Evolutionary conservation across 2,888 invertebrate genomes (phyloP).

Genomic region (Lymantria monacha): DNA sequence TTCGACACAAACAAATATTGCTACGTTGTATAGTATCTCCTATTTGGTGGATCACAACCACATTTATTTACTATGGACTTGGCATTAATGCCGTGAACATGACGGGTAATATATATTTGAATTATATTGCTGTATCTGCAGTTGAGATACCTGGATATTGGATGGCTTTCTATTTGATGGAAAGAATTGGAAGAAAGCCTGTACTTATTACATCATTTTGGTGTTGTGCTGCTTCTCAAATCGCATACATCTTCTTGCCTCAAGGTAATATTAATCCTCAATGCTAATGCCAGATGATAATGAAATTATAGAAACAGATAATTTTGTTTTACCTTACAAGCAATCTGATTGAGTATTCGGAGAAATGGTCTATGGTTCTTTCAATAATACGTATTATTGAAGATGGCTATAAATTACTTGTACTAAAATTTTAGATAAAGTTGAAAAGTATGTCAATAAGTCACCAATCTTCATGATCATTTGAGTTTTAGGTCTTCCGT

Average conservation of each 20-base stretch:
- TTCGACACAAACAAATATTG: slow-evolving; percentile 50
- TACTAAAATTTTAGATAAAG: too few species aligned
- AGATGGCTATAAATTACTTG: too few species aligned
- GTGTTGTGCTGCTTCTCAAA: slow-evolving; percentile 6
- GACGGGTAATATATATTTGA: slow-evolving; percentile 87
- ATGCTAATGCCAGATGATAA: too few species aligned
- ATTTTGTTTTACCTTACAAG: too few species aligned
- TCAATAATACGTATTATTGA: too few species aligned
- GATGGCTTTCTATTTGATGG: slow-evolving; percentile 81
- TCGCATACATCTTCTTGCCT: slow-evolving; percentile 7
- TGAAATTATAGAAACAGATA: too few species aligned
- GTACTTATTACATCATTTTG: slow-evolving; percentile 6
- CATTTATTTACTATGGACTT: slow-evolving; percentile 85
- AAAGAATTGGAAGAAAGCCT: slow-evolving; percentile 83
- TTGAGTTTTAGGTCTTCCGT: too few species aligned
- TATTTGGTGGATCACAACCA: slow-evolving; percentile 84
- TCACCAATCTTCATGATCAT: too few species aligned
- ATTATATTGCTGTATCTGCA: slow-evolving; percentile 83
- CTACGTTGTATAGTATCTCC: slow-evolving; percentile 53
- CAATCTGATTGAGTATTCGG: too few species aligned
- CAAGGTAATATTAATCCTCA: slow-evolving; percentile 20
- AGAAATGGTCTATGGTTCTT: too few species aligned
- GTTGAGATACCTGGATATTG: slow-evolving; percentile 88
- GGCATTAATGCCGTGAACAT: slow-evolving; percentile 85
- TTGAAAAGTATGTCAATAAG: too few species aligned